Evolutionary conservation across 2,113 vertebrate species (phyloP), one percentile per base, ranked within the genome.

Genomic region (Manacus vitellinus): DNA sequence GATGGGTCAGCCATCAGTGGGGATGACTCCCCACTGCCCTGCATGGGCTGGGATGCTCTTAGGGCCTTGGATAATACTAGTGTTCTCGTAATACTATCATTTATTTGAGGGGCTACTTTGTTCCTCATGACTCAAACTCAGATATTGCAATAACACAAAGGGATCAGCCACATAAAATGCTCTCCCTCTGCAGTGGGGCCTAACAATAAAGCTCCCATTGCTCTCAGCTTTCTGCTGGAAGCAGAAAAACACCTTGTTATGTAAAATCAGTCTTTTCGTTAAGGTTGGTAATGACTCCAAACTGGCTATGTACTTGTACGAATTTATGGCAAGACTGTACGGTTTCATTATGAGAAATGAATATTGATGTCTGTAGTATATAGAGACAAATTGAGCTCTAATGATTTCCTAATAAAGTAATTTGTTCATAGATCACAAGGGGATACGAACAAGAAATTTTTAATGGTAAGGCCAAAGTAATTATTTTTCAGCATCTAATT

Each of bases 401-500:
- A 98, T 97, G 97, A 97, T 97, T 98, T 98, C 94, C 95, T 98
- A 98, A 98, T 98, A 98, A 98, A 98, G 95, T 97, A 98, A 98
- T 98, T 97, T 98, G 94, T 96, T 98, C 97, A 96, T 97, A 95
- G 97, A 98, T 98, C 98, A 98, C 94, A 96, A 88, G 94, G 96
- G 97, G 78, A 97, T 97, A 95, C 31, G 55, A 95, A 77, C 68
- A 95, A 97, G 95, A 96, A 94, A 96, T 66, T 96, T 91, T 90
- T 97, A 97, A 95, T 96, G 91, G 82, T 94, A 87, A 96, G 94
- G 95, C 92, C 92, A 89, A 97, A 95, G 96, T 97, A 97, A 98
- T 98, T 98, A 97, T 98, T 98, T 98, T 98, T 93, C 93, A 97
- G 92, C 84, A 80, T 97, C 97, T 97, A 98, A 98, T 98, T 98